A percentile compares a stretch with the other conserved stretches of the same genome.
These are phyloP conservation scores for Drosophila aff. DNA, from an alignment of 1,140 invertebrate species.

Conservation along the genomic window DNA sequence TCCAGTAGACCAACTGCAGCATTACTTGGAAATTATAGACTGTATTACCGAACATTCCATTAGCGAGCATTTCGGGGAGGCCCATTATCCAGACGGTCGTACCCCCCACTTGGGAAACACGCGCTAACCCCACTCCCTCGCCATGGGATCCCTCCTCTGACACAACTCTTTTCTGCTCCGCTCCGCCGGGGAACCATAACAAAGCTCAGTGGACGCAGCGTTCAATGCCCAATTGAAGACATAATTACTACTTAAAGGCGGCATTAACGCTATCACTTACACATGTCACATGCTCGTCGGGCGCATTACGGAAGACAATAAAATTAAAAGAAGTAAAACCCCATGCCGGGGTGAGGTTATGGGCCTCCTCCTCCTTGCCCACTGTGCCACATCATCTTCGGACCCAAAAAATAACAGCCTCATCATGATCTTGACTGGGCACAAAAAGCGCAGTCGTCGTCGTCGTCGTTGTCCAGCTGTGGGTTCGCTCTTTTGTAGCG, in stretches of 20 bases:
- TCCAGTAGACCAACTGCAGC: not conserved
- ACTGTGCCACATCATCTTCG: conserved; percentile 54
- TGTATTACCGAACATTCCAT: not conserved
- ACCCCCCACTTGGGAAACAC: conserved; percentile 44
- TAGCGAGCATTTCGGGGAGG: not conserved
- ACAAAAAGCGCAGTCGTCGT: conserved; percentile 32
- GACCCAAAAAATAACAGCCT: conserved; percentile 74
- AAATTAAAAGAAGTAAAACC: conserved; percentile 19
- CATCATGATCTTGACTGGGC: conserved; percentile 79
- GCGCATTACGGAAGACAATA: conserved; percentile 75
- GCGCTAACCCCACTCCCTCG: conserved; percentile 21
- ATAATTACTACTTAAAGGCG: conserved; percentile 82
- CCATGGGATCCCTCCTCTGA: not conserved
- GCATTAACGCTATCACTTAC: conserved; percentile 83
- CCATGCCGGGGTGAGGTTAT: conserved; percentile 18
- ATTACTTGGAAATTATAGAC: not conserved
- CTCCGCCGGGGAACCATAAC: conserved; percentile 14
- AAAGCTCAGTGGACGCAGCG: conserved; percentile 37
- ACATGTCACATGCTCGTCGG: conserved; percentile 78
- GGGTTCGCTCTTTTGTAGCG: conserved; percentile 34
- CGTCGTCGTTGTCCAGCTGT: conserved; percentile 16
- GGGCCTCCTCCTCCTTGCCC: conserved; percentile 24
- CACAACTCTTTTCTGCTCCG: conserved; percentile 25
- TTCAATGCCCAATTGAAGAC: conserved; percentile 76
- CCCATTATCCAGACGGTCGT: conserved; percentile 10